A percentile compares a stretch with the other conserved stretches of the same genome.
These are phyloP conservation scores for Zalophus californianus DNA, from an alignment of 2,797 vertebrate genomes.

Conservation along the genomic window DNA sequence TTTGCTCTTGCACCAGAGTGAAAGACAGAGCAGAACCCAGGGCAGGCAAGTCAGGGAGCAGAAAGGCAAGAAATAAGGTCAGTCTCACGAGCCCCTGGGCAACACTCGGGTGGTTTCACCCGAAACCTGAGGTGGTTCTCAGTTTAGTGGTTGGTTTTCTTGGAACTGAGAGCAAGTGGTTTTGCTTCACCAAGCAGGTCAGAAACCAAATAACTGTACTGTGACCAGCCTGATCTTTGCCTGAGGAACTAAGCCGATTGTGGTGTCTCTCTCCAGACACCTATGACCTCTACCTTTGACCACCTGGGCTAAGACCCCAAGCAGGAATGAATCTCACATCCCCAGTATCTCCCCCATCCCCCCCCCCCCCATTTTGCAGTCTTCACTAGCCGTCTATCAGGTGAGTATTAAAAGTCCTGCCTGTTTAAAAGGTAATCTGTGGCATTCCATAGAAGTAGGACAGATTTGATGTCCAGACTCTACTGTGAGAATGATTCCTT, in stretches of 20 bases:
- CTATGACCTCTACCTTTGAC: not conserved
- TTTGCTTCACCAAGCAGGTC: slow-evolving; percentile 45
- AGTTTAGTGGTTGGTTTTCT: slow-evolving; percentile 23
- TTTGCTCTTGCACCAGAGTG: not conserved
- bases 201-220: slow-evolving; percentile 4
- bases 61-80: not conserved
- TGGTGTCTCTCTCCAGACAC: not conserved
- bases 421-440: not conserved
- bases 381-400: not conserved
- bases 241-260: not conserved
- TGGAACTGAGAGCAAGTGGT: slow-evolving; percentile 27
- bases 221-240: not conserved
- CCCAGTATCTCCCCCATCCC: not conserved
- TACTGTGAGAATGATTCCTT: not conserved
- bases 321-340: not conserved
- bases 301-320: not conserved
- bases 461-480: not conserved
- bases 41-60: not conserved
- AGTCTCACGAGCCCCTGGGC: not conserved
- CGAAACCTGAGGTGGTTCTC: not conserved
- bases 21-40: not conserved
- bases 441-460: not conserved
- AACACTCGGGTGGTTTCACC: not conserved
- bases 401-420: not conserved
- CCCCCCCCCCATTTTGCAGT: not conserved